These are phyloP conservation scores for Panthera leo DNA, from an alignment of 2,113 vertebrate genomes.

Conservation along the genomic window DNA sequence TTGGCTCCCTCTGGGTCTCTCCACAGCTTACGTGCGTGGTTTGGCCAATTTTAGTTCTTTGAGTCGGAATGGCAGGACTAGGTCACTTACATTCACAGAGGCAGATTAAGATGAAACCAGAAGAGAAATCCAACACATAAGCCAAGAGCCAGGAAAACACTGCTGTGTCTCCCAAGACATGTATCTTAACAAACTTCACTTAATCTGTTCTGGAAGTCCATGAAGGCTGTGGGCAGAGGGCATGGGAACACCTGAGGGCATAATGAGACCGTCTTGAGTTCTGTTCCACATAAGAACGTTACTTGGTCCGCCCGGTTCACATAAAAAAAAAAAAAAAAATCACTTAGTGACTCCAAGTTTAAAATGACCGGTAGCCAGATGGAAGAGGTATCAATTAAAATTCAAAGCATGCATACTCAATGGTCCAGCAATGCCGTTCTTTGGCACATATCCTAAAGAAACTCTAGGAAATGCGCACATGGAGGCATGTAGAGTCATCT, in stretches of 20 bases:
- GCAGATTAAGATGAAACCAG: neutral
- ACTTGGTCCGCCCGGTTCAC: neutral
- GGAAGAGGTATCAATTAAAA: neutral
- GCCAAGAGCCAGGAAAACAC: neutral
- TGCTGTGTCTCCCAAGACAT: neutral
- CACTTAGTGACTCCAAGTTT: neutral
- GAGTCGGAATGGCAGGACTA: neutral
- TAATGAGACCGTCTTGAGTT: neutral
- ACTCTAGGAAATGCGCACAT: neutral
- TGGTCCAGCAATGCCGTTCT: neutral
- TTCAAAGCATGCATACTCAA: no score
- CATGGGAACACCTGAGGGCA: neutral
- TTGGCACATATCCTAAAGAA: neutral
- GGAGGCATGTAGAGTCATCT: neutral
- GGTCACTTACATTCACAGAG: neutral
- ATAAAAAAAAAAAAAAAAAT: neutral
- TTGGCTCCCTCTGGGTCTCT: neutral
- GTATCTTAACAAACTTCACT: neutral
- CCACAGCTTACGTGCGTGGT: neutral
- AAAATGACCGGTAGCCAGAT: neutral
- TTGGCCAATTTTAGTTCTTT: neutral
- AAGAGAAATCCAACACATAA: neutral
- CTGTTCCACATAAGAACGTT: neutral
- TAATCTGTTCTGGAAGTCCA: neutral
- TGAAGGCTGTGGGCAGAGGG: neutral